These are phyloP conservation scores for Spisula subtruncata DNA, from an alignment of 2,888 invertebrate genomes.

Conservation along the genomic window DNA sequence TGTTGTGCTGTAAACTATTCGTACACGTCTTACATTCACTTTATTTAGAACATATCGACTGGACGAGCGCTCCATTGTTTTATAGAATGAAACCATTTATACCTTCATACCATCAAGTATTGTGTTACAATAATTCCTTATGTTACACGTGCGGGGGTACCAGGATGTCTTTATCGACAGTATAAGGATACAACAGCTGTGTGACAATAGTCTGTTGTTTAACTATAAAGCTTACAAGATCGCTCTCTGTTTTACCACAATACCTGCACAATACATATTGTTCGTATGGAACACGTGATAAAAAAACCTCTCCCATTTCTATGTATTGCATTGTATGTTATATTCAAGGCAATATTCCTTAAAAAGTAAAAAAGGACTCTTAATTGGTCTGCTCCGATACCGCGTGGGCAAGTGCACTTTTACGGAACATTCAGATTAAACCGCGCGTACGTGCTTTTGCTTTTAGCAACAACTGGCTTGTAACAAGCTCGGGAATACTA, in stretches of 20 bases:
- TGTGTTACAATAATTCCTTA: conserved; percentile 2
- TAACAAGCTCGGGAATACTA: background rate
- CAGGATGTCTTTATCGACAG: background rate
- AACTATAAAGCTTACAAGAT: background rate
- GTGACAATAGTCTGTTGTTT: background rate
- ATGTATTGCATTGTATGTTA: background rate
- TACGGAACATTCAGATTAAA: background rate
- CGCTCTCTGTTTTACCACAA: background rate
- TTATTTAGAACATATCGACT: background rate
- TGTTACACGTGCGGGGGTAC: conserved; percentile 1
- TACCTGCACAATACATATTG: background rate
- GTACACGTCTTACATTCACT: background rate
- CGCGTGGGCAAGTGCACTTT: background rate
- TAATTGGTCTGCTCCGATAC: too few species aligned
- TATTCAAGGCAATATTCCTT: background rate
- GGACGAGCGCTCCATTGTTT: background rate
- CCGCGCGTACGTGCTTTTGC: background rate
- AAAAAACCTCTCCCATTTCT: background rate
- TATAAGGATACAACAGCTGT: conserved; percentile 2
- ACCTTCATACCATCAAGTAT: background rate
- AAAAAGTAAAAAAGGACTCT: background rate
- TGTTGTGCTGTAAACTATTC: background rate
- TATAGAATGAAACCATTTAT: background rate
- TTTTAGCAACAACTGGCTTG: background rate
- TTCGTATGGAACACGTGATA: background rate